Base-by-base conservation (phyloP, 1,140 invertebrate genomes). In the Trichomalopsis sarcophagae region DNA sequence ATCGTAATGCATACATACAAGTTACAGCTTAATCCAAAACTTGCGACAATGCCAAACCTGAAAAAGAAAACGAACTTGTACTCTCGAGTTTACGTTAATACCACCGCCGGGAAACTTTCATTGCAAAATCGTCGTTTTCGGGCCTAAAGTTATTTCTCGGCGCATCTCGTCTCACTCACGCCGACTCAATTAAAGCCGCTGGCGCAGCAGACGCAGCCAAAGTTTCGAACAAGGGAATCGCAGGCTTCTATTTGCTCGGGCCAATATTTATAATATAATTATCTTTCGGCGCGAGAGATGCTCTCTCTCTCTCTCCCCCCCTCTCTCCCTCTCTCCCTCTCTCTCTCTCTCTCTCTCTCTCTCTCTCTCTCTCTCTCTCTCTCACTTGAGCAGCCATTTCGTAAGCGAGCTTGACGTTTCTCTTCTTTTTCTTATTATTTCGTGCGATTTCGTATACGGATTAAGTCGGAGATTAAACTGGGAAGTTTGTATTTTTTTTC, bases 191-290 rank as follows among this genome's bases (percentile, higher is more conserved):
- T 75, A 75, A 30, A 44, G 36, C 73, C 36, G 2, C 27, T 30
- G 68, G 23, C n/a, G 14, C 66, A 68, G n/a, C 27, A 27, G 30
- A 5, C 13, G n/a, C 11, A 27, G 30, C 14, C 13, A 14, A 75
- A 75, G 73, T 75, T 75, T 75, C 73, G 73, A 11, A n/a, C 30
- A 71, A 71, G 10, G 30, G 68, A 71, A 71, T 71, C 27, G 68
- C 68, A 10, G 10, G 14, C 68, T 71, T 71, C 68, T 11, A 33
- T 71, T 71, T 71, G 17, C 68, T 21, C 27, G 30, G 68, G 68
- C 68, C 23, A 71, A 71, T 71, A 33, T 71, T 71, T 71, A 71
- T 33, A 71, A 30, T 71, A 71, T 33, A 71, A 71, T 71, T 71
- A 33, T 33, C 13, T 30, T 71, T 13, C 68, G 21, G 55, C 21